These are phyloP conservation scores for Octopus sinensis DNA, from an alignment of 1,140 invertebrate genomes.

Conservation along the genomic window DNA sequence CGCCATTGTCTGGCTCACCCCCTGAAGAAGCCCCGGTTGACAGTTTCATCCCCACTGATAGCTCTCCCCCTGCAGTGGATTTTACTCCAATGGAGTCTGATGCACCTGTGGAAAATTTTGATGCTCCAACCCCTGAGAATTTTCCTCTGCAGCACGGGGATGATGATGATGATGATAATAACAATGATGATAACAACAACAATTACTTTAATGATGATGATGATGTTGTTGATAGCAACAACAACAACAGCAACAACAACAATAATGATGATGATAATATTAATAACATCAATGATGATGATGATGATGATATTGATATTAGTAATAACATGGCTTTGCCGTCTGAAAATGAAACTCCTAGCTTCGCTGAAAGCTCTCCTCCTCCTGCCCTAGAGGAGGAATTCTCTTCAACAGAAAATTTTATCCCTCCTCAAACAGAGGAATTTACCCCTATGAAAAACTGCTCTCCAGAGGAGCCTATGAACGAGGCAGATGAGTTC, in stretches of 20 bases:
- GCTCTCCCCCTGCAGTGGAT: not conserved
- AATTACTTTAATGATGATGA: not conserved
- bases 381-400: no score
- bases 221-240: not conserved
- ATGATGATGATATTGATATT: no score
- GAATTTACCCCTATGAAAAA: no score
- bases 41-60: not conserved
- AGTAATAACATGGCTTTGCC: no score
- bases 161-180: conserved; percentile 13
- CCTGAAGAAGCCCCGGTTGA: not conserved
- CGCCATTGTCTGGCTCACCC: not conserved
- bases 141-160: conserved; percentile 13
- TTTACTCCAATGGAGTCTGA: not conserved
- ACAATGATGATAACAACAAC: not conserved
- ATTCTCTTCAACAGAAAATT: no score
- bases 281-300: no score
- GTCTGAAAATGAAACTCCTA: no score
- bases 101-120: not conserved
- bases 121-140: not conserved
- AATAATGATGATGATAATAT: no score
- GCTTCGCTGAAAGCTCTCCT: no score
- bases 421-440: no score
- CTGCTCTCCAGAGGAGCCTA: no score
- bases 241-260: not conserved
- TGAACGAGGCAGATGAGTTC: no score